Conservation (phyloP, 2,888 invertebrate species). For the Meandrusa payeni region DNA sequence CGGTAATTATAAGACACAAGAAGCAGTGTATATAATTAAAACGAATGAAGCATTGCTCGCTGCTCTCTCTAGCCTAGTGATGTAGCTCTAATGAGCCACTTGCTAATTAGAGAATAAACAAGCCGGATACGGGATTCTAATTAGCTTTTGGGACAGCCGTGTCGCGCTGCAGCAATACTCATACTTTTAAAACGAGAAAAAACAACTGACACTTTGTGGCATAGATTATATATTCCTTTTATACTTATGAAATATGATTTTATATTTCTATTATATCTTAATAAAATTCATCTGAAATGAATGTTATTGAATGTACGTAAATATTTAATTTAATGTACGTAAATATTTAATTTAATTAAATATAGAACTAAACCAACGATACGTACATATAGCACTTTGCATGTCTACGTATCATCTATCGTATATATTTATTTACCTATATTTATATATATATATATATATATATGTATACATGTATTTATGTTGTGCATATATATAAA, state of each 20-base stretch:
- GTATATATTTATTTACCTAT: too few relatives aligned
- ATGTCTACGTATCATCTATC: too few relatives aligned
- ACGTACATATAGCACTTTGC: too few relatives aligned
- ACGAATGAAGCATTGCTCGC: conserved; percentile 69
- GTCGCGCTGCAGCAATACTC: conserved; percentile 28
- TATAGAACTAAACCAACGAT: too few relatives aligned
- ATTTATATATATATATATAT: too few relatives aligned
- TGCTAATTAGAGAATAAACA: conserved; percentile 78
- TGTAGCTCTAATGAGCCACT: conserved; percentile 75
- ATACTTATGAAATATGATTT: neutral
- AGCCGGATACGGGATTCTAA: conserved; percentile 74
- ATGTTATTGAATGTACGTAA: too few relatives aligned
- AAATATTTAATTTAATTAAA: too few relatives aligned
- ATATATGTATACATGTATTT: too few relatives aligned
- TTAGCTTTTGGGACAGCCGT: conserved; percentile 73
- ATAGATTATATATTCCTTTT: conserved; percentile 9
- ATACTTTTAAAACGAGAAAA: conserved; percentile 22
- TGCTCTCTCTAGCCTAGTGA: conserved; percentile 59
- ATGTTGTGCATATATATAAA: too few relatives aligned
- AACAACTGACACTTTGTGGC: conserved; percentile 13
- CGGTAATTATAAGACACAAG: conserved; percentile 68
- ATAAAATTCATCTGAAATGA: too few relatives aligned
- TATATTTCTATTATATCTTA: too few relatives aligned
- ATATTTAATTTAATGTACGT: too few relatives aligned
- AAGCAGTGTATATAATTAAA: conserved; percentile 74